phyloP scores from a whole-genome alignment of 2,888 invertebrate genomes.

The Agrypnus murinus region DNA sequence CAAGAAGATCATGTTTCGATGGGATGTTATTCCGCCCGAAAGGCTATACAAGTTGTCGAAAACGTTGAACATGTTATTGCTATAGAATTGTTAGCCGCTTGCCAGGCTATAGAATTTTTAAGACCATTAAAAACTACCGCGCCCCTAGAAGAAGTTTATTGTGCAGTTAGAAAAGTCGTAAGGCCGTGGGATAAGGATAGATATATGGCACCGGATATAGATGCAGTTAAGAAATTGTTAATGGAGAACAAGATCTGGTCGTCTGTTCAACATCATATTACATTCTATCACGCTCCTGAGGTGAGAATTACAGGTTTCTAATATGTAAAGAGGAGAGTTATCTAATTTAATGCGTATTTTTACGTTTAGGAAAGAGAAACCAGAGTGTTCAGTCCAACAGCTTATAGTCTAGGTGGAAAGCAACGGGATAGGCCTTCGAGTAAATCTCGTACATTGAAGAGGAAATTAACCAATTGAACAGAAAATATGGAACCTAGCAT shows the following conservation, averaged over 20 bases:
- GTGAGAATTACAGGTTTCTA: too few species aligned
- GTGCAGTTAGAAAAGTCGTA: slow-evolving; percentile 73
- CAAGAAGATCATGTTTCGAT: slow-evolving; percentile 83
- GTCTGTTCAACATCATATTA: slow-evolving; percentile 71
- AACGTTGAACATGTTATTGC: slow-evolving; percentile 77
- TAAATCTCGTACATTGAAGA: not conserved
- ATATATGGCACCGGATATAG: slow-evolving; percentile 79
- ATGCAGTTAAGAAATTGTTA: slow-evolving; percentile 73
- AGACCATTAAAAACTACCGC: slow-evolving; percentile 77
- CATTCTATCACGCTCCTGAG: slow-evolving; percentile 69
- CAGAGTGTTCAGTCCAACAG: slow-evolving; percentile 73
- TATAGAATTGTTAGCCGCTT: slow-evolving; percentile 79
- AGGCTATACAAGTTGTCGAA: slow-evolving; percentile 74
- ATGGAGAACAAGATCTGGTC: slow-evolving; percentile 74
- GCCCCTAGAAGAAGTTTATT: slow-evolving; percentile 78
- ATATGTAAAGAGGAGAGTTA: too few species aligned
- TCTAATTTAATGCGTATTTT: not conserved
- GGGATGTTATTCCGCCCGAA: slow-evolving; percentile 80
- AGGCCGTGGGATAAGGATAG: slow-evolving; percentile 78
- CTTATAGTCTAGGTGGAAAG: slow-evolving; percentile 49
- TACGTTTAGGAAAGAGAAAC: slow-evolving; percentile 70
- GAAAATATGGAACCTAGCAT: too few species aligned
- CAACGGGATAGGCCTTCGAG: slow-evolving; percentile 12
- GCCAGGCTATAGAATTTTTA: slow-evolving; percentile 80
- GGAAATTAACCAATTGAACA: slow-evolving; percentile 3